Evolutionary conservation across 1,140 invertebrate genomes (phyloP).

Genomic region (Euwallacea fornicatus): DNA sequence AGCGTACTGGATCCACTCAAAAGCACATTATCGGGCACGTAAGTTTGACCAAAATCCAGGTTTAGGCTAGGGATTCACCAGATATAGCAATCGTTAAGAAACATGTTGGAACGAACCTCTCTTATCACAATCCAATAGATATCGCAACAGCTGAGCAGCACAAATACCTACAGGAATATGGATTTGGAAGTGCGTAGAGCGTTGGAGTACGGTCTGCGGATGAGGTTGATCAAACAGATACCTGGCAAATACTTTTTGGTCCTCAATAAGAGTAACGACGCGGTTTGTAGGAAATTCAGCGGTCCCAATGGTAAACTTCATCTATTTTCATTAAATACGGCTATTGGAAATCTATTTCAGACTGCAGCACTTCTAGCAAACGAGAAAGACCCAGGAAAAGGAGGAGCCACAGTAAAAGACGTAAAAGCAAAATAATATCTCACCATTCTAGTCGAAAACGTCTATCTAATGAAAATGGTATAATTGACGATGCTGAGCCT

Average conservation of each 20-base stretch:
- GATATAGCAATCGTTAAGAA: not conserved
- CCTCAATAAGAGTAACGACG: slow-evolving; percentile 28
- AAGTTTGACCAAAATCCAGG: not conserved
- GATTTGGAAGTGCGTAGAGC: slow-evolving; percentile 35
- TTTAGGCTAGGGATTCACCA: not conserved
- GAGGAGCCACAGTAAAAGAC: slow-evolving; percentile 9
- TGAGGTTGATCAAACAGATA: slow-evolving; percentile 33
- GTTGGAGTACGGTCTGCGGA: slow-evolving; percentile 31
- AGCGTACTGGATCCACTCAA: slow-evolving; percentile 30
- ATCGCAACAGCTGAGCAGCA: not conserved
- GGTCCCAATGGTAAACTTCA: not conserved
- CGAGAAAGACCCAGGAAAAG: slow-evolving; percentile 13
- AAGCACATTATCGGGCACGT: slow-evolving; percentile 33
- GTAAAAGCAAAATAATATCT: not conserved
- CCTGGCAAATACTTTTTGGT: slow-evolving; percentile 34
- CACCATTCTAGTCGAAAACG: not conserved
- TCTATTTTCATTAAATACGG: not conserved
- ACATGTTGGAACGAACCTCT: not conserved
- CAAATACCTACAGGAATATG: slow-evolving; percentile 25
- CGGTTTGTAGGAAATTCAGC: slow-evolving; percentile 26
- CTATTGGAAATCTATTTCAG: not conserved
- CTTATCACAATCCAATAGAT: not conserved
- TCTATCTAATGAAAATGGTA: not conserved
- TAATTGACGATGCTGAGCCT: not conserved
- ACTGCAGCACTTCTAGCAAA: not conserved